Base-by-base conservation (phyloP, 1,140 invertebrate species). In the Cherax quadricarinatus region DNA sequence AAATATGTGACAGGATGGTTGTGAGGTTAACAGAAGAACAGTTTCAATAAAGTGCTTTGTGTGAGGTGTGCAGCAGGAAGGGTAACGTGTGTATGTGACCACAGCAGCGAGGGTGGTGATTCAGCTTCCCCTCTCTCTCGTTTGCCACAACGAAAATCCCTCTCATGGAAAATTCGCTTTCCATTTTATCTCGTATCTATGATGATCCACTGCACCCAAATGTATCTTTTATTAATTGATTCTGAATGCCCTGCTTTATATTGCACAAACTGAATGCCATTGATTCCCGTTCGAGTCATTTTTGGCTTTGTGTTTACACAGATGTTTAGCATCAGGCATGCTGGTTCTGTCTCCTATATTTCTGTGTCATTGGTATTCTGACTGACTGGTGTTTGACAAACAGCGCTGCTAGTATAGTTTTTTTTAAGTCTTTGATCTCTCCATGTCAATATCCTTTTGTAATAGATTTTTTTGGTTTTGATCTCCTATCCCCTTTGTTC, bases 361-460 rank as follows among this genome's bases (percentile, higher is more conserved):
- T 75, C 12, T 75, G 70, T n/a, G n/a, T 75, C 70, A 75, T 75
- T 30, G 70, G n/a, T 30, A 75, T 75, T 30, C 70, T 75, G 70
- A 75, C 70, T 75, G 70, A 30, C 70, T 75, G n/a, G 70, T 75
- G 70, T 75, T 75, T 75, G 70, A 75, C n/a, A 12, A 75, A 7
- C 24, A 75, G n/a, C 70, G 24, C 70, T 30, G 70, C n/a, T 75
- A 30, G 30, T n/a, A 7, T 3, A 75, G 30, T 75, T 75, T 75
- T 75, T 66, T 6, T 14, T 10, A 30, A 30, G n/a, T 30, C 70
- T 75, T 75, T 75, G 70, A 75, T 75, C 70, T 30, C 70, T 30
- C n/a, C 16, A 21, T 75, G 70, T 75, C 70, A 75, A 75, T 75
- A 75, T 75, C 70, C 70, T 75, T 75, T 75, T 75, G 70, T 75